Evolutionary conservation across 2,888 invertebrate genomes (phyloP), one percentile per base, ranked within the genome.

Genomic region (Stenolophus ochropezus): DNA sequence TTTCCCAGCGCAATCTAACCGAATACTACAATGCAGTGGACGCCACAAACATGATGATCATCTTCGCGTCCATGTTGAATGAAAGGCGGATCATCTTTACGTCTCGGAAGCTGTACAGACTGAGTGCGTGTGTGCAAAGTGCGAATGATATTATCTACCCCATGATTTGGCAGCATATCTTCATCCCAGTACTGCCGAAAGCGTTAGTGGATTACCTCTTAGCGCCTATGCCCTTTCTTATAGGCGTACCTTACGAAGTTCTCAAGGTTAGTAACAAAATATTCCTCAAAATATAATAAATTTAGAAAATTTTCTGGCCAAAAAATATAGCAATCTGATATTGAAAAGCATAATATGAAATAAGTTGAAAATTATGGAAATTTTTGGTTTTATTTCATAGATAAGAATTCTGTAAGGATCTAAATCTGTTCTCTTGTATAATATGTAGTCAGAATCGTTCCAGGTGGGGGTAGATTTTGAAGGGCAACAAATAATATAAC

Each of bases 111-210:
- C 91, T 98, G 83, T 96, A 96, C 84, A 92, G 97, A 82, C 91
- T 99, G 71, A 97, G 97, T 73, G 97, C 98, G 0, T 96, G 96
- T 87, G 96, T 96, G 23, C 97, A 98, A 89, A 98, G 98, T 11
- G 97, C 98, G 16, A 97, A 97, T 88, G 94, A 96, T 83, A 94
- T 99, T 65, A 93, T 99, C 53, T 98, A 98, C 90, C 99, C 99
- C 0, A 98, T 99, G 98, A 95, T 95, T 85, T 99, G 99, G 99
- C 98, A 99, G 90, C 98, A 98, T 87, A 97, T 99, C 87, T 99
- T 96, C 89, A 98, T 99, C 89, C 98, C 98, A 76, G 95, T 99
- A 85, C 90, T 98, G 86, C 98, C 98, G 20, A 92, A 94, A 88
- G 94, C 95, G 87, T 92, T 98, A 83, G 94, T 96, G 84, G 98